Evolutionary conservation across 2,113 vertebrate species (phyloP).

Genomic region (Platichthys stellatus): DNA sequence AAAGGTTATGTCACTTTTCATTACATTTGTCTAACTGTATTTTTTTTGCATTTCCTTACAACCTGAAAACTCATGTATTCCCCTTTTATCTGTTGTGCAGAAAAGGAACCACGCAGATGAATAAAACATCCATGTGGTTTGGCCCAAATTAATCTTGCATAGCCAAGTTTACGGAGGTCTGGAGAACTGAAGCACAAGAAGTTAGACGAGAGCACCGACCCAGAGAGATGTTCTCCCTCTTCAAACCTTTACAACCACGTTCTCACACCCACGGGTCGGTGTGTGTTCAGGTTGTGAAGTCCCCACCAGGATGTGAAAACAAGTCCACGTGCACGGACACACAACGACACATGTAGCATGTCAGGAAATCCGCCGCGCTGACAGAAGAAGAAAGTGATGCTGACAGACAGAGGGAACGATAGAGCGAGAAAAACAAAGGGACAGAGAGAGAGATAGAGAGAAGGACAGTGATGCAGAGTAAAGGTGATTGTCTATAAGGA

Average conservation of each 20-base stretch:
- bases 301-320: neutral
- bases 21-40: too few relatives aligned
- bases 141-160: too few relatives aligned
- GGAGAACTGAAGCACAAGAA: too few relatives aligned
- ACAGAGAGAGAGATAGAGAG: neutral
- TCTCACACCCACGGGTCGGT: too few relatives aligned
- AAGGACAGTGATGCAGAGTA: constrained; percentile 5
- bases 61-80: too few relatives aligned
- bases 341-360: constrained; percentile 18
- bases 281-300: neutral
- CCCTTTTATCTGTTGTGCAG: too few relatives aligned
- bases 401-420: constrained; percentile 27
- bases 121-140: too few relatives aligned
- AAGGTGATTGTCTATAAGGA: neutral
- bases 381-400: constrained; percentile 35
- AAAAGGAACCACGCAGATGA: too few relatives aligned
- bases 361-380: constrained; percentile 35
- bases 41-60: too few relatives aligned
- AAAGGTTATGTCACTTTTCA: too few relatives aligned
- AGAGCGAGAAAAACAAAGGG: too few relatives aligned
- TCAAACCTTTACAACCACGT: neutral
- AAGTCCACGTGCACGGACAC: neutral
- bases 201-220: neutral
- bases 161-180: too few relatives aligned
- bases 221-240: constrained; percentile 2